A percentile compares a stretch with the other conserved stretches of the same genome.
Evolutionary conservation across 2,888 invertebrate genomes (phyloP).

Genomic region (Dexiosoma caninum): DNA sequence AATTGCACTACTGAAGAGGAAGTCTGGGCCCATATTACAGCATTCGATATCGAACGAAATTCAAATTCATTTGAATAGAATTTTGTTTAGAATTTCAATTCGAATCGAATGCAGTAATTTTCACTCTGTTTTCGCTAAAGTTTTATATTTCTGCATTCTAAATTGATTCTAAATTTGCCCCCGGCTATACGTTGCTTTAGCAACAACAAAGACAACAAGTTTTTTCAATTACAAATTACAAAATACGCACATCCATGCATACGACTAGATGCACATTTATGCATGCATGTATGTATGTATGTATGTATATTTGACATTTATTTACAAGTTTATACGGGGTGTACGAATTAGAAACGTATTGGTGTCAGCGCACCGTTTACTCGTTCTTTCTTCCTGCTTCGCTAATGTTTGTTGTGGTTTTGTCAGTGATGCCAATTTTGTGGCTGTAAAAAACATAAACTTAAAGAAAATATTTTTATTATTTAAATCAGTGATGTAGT

Average conservation of each 20-base stretch:
- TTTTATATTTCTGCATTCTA: neutral
- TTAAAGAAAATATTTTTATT: too few species aligned
- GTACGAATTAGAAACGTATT: conserved; percentile 9
- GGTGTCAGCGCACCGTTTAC: conserved; percentile 34
- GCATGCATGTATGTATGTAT: too few species aligned
- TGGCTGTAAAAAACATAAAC: neutral
- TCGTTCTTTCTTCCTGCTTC: neutral
- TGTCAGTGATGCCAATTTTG: neutral
- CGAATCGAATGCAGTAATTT: too few species aligned
- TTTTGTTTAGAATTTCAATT: too few species aligned
- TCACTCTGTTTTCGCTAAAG: neutral
- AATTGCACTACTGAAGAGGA: too few species aligned
- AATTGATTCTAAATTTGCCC: neutral
- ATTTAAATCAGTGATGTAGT: too few species aligned
- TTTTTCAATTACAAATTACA: neutral
- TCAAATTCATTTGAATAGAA: too few species aligned
- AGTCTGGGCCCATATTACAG: too few species aligned
- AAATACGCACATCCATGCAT: neutral
- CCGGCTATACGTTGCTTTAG: conserved; percentile 6
- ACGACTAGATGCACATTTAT: too few species aligned
- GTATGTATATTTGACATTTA: neutral
- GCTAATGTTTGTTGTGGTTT: neutral
- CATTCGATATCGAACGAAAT: too few species aligned
- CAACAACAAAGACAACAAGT: neutral
- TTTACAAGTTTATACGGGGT: conserved; percentile 12